Evolutionary conservation across 2,113 vertebrate species (phyloP).

Genomic region (Bujurquina vittata): DNA sequence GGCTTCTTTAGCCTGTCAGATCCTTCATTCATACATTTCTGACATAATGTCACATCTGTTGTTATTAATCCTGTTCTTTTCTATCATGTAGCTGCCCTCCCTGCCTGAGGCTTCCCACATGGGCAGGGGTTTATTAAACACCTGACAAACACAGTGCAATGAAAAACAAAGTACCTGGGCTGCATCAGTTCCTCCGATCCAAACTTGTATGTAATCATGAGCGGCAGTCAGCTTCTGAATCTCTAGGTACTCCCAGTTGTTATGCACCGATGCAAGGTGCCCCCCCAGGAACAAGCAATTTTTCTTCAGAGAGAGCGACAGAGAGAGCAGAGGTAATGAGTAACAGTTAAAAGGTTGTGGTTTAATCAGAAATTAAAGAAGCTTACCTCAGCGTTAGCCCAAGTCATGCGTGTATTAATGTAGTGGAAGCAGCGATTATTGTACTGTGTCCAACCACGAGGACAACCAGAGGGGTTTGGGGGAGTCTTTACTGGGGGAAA

Average conservation of each 20-base stretch:
- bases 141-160: no score
- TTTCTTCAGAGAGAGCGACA: not conserved
- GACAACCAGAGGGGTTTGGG: accelerated
- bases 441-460: accelerated
- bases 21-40: not conserved
- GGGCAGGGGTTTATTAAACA: no score
- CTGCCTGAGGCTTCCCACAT: no score
- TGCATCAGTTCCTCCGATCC: not conserved
- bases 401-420: accelerated
- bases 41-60: not conserved
- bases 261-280: not conserved
- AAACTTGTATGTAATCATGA: accelerated
- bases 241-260: accelerated
- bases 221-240: not conserved
- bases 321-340: not conserved
- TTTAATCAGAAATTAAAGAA: not conserved
- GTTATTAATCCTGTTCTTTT: not conserved
- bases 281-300: accelerated
- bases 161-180: accelerated
- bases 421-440: accelerated
- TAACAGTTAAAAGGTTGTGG: not conserved
- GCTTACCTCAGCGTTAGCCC: not conserved
- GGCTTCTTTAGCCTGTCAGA: not conserved
- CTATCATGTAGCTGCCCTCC: no score
- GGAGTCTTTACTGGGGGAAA: not conserved